Conservation (phyloP, 1,140 invertebrate genomes). For the Papilio glaucus region DNA sequence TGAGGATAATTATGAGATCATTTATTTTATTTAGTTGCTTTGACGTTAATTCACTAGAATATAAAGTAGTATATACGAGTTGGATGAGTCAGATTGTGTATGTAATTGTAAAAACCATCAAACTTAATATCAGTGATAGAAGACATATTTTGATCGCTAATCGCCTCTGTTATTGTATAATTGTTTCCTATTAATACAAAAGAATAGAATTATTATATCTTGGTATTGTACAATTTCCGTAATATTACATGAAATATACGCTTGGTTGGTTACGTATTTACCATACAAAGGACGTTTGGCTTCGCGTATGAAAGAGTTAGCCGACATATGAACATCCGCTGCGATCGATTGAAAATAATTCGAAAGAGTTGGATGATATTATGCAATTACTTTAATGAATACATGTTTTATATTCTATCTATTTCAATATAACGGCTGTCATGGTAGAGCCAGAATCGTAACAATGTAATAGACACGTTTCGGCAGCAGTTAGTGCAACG, state of each 20-base stretch:
- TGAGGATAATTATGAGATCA: too few species aligned
- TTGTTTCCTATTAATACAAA: neutral
- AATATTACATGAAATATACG: constrained; percentile 1
- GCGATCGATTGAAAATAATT: constrained; percentile 12
- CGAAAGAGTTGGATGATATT: constrained; percentile 7
- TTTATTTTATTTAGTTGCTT: too few species aligned
- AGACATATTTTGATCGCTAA: too few species aligned
- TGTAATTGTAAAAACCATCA: too few species aligned
- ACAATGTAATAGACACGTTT: neutral
- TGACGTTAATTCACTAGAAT: too few species aligned
- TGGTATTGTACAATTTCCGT: neutral
- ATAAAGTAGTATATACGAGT: too few species aligned
- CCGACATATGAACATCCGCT: neutral
- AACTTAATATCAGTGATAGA: too few species aligned
- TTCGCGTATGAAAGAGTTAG: neutral
- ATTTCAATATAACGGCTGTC: neutral
- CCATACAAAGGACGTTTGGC: constrained; percentile 16
- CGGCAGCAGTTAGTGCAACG: too few species aligned
- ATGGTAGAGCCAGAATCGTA: neutral
- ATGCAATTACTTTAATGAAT: constrained; percentile 15
- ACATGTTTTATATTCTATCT: neutral
- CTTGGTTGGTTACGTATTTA: neutral
- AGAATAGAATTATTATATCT: neutral
- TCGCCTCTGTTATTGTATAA: too few species aligned
- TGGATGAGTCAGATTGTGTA: too few species aligned